Evolutionary conservation across 1,140 invertebrate genomes (phyloP).

Genomic region (Hermetia illucens): DNA sequence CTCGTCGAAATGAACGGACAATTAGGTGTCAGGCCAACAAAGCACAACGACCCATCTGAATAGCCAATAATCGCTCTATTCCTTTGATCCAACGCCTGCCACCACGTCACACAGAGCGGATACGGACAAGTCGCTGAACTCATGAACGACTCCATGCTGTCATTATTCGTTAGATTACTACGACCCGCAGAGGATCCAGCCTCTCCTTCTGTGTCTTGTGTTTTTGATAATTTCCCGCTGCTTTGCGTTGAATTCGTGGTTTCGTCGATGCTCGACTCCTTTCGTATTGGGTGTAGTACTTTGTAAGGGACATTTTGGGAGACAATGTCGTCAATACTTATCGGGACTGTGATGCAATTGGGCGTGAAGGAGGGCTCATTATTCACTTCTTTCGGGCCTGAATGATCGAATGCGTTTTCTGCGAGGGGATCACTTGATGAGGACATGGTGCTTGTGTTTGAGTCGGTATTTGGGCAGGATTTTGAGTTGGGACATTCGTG

Average conservation of each 20-base stretch:
- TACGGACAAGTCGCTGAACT: constrained; percentile 37
- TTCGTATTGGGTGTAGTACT: neutral
- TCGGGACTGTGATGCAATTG: too few species aligned
- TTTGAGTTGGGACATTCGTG: constrained; percentile 30
- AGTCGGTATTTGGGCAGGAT: constrained; percentile 22
- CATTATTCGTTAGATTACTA: constrained; percentile 38
- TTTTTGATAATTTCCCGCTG: too few species aligned
- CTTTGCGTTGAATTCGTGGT: too few species aligned
- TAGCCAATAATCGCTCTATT: constrained; percentile 53
- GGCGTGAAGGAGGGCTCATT: neutral
- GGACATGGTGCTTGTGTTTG: neutral
- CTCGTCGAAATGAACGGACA: constrained; percentile 49
- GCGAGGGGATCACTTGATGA: constrained; percentile 1
- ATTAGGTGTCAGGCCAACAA: constrained; percentile 49
- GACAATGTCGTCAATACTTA: constrained; percentile 1
- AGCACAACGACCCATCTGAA: constrained; percentile 51
- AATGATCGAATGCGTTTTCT: too few species aligned
- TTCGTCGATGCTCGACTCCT: too few species aligned
- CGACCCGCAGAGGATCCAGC: neutral
- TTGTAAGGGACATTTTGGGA: neutral
- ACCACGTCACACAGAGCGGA: constrained; percentile 48
- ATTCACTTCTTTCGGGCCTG: too few species aligned
- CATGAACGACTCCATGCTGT: too few species aligned
- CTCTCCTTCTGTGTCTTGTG: constrained; percentile 2
- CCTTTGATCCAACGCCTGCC: constrained; percentile 43